Evolutionary conservation across 2,113 vertebrate species (phyloP).

Genomic region (Tympanuchus pallidicinctus): DNA sequence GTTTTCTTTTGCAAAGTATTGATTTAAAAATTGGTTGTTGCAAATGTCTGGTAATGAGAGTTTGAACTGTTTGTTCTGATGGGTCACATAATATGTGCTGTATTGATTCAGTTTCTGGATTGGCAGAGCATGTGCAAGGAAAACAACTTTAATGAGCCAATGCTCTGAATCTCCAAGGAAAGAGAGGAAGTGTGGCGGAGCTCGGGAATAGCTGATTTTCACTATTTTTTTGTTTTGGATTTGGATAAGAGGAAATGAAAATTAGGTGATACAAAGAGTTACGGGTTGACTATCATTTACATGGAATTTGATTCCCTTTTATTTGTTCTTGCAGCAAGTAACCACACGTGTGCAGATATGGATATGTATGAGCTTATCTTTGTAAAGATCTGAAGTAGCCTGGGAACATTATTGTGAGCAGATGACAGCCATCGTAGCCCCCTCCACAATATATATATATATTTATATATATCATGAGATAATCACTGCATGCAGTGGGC

Average conservation of each 20-base stretch:
- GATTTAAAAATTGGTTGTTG: neutral
- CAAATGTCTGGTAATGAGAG: conserved; percentile 9
- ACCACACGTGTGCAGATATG: neutral
- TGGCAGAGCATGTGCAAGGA: neutral
- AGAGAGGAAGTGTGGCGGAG: neutral
- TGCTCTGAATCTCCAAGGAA: neutral
- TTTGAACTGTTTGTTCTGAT: conserved; percentile 26
- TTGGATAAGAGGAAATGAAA: neutral
- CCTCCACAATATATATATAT: neutral
- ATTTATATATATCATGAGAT: neutral
- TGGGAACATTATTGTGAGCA: neutral
- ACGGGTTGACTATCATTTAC: neutral
- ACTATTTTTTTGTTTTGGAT: neutral
- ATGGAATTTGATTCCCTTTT: neutral
- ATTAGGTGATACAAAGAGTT: neutral
- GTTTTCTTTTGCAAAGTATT: neutral
- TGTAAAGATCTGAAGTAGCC: neutral
- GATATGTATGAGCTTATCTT: neutral
- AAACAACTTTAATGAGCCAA: neutral
- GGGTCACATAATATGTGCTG: neutral
- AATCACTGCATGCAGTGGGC: neutral
- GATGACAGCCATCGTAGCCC: neutral
- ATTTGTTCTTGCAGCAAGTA: neutral
- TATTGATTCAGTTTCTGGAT: conserved; percentile 6
- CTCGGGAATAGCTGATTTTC: neutral